Evolutionary conservation across 2,888 invertebrate species (phyloP), one percentile per base, ranked within the genome.

Genomic region (Rotaria macrura): DNA sequence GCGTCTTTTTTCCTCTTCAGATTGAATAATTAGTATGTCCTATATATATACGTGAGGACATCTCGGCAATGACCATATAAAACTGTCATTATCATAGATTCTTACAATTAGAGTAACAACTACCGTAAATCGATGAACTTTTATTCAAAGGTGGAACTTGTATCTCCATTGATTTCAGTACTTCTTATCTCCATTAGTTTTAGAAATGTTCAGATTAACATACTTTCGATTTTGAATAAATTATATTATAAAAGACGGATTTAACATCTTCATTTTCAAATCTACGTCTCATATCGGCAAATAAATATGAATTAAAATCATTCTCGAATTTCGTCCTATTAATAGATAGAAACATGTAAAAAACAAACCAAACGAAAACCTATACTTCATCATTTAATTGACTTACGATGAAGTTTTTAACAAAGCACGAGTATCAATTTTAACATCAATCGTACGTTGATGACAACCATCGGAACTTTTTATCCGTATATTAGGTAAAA

Each of bases 211-310:
- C 25, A 7, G 10, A 54, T 23, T 54, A 10, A 65, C 65, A 65
- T 65, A 79, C 79, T 43, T 79, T 79, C 43, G 79, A n/a, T 79
- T 40, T 79, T 12, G 79, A 79, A 79, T 79, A 79, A 25, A 79
- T 43, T 14, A 79, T 23, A 79, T 79, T 79, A 43, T 79, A 40
- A 43, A 79, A 79, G 25, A 43, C 43, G 23, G 79, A 40, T n/a
- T 43, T 14, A 4, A 25, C n/a, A 79, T 43, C 79, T 25, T 7
- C 0, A 79, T 79, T 79, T 7, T 34, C 65, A 20, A 65, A 34
- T 34, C 43, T 7, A 43, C 79, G 40, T 79, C n/a, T 79, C 43
- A 79, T 79, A 43, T 79, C 79, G 25, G 25, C 43, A 25, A 43
- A 79, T 79, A 79, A 79, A 43, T 79, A 79, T 43, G 43, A 40